Evolutionary conservation across 23 tunicate genomes (phyloP).

Genomic region (Ascidia mentula): DNA sequence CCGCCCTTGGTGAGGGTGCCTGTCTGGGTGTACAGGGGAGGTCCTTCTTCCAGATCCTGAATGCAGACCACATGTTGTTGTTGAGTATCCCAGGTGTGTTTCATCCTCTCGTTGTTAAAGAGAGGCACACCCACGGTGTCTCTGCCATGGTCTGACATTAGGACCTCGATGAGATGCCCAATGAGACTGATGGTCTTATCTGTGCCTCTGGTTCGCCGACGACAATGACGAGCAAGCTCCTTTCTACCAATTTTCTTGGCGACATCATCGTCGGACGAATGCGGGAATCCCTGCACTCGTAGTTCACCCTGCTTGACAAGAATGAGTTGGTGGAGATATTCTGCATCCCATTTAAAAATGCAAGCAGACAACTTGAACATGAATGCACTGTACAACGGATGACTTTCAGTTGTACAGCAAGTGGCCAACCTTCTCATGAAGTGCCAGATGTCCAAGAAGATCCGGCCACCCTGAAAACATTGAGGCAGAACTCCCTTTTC

Average conservation of each 20-base stretch:
- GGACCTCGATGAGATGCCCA: background rate
- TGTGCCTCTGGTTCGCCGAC: conserved; percentile 22
- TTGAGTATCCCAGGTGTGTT: conserved; percentile 25
- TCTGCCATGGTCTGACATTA: background rate
- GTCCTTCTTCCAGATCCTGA: conserved; percentile 16
- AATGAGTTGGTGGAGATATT: background rate
- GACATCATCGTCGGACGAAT: background rate
- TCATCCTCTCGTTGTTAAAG: background rate
- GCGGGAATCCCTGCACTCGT: background rate
- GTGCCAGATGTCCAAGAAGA: conserved; percentile 17
- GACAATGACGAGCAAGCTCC: conserved; percentile 24
- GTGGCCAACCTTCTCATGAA: conserved; percentile 51
- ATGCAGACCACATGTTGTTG: conserved; percentile 40
- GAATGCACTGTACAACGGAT: conserved; percentile 22
- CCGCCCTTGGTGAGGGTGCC: conserved; percentile 26
- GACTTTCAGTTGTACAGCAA: conserved; percentile 34
- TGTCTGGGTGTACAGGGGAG: conserved; percentile 8
- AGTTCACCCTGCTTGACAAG: conserved; percentile 16
- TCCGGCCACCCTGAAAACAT: background rate
- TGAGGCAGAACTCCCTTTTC: background rate
- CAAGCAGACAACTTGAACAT: conserved; percentile 16
- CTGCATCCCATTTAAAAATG: conserved; percentile 31
- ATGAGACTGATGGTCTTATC: background rate
- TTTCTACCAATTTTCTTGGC: background rate
- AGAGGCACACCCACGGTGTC: conserved; percentile 16